These are phyloP conservation scores for Ceratosolen fusciceps DNA, from an alignment of 1,140 invertebrate genomes.

Conservation along the genomic window DNA sequence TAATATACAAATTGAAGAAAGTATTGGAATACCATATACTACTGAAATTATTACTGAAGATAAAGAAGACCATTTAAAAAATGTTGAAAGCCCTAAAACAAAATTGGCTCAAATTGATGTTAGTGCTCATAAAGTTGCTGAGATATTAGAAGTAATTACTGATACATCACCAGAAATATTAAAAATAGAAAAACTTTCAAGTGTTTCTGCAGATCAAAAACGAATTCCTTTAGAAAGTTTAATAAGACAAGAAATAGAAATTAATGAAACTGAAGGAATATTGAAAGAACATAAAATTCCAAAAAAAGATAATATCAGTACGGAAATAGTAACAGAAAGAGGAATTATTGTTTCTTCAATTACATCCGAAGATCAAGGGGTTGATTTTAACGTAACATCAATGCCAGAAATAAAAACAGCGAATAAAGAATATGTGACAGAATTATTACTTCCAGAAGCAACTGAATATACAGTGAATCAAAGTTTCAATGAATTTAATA, in stretches of 20 bases:
- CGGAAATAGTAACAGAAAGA: conserved; percentile 61
- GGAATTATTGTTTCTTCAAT: conserved; percentile 64
- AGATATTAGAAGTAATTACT: conserved; percentile 66
- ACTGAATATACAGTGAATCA: conserved; percentile 58
- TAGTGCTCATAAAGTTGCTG: conserved; percentile 65
- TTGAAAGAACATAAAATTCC: conserved; percentile 58
- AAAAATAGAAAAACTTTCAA: conserved; percentile 56
- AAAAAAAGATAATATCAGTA: conserved; percentile 58
- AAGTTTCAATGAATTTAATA: conserved; percentile 52
- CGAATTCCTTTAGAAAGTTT: conserved; percentile 62
- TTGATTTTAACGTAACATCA: conserved; percentile 58
- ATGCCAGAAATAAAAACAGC: conserved; percentile 62
- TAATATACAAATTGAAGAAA: conserved; percentile 65
- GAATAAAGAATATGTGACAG: conserved; percentile 54
- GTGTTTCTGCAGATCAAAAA: conserved; percentile 59
- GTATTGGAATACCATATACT: conserved; percentile 65
- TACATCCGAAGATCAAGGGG: conserved; percentile 71
- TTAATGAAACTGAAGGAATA: conserved; percentile 61
- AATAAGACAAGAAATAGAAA: conserved; percentile 60
- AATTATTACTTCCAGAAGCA: conserved; percentile 63
- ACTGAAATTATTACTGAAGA: conserved; percentile 69
- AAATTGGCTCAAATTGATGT: conserved; percentile 64
- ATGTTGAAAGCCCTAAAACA: conserved; percentile 60
- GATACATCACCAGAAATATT: conserved; percentile 59
- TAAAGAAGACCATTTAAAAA: conserved; percentile 68